These are phyloP conservation scores for Drosophila simulans DNA, from an alignment of 1,140 invertebrate species.

Conservation along the genomic window DNA sequence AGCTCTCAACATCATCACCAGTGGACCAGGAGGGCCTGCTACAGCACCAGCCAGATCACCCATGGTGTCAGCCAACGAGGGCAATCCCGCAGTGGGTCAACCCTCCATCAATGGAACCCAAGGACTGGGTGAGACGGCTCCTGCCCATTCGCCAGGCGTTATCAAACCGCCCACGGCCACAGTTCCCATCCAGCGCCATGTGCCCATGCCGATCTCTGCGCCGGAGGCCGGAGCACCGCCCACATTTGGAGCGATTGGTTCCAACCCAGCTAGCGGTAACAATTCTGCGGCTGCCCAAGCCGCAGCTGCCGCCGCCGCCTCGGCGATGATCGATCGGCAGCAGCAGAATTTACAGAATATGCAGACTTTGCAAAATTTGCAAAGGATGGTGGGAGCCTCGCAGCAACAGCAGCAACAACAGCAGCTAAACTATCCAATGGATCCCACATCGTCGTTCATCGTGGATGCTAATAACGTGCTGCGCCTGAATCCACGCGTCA, in stretches of 20 bases:
- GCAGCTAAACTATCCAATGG: conserved; percentile 59
- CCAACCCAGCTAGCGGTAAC: conserved; percentile 33
- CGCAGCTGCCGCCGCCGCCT: conserved; percentile 45
- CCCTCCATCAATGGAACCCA: conserved; percentile 55
- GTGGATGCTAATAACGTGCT: conserved; percentile 55
- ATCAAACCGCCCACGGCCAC: conserved; percentile 71
- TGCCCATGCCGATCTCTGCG: conserved; percentile 49
- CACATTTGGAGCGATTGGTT: conserved; percentile 67
- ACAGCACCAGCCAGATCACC: conserved; percentile 60
- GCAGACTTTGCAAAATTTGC: conserved; percentile 42
- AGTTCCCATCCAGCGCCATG: conserved; percentile 68
- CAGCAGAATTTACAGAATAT: conserved; percentile 51
- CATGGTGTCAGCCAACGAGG: conserved; percentile 45
- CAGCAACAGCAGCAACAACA: conserved; percentile 31
- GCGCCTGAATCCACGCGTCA: conserved; percentile 52
- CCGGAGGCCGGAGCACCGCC: conserved; percentile 27
- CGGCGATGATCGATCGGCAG: conserved; percentile 63
- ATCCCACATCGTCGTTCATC: conserved; percentile 48
- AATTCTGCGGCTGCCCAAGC: conserved; percentile 32
- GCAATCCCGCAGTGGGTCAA: conserved; percentile 4
- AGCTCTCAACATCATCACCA: conserved; percentile 71
- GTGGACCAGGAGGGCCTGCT: conserved; percentile 44
- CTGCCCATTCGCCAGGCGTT: conserved; percentile 84
- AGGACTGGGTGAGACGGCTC: conserved; percentile 24
- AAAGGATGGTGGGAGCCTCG: conserved; percentile 29